These are phyloP conservation scores for Vireo altiloquus DNA, from an alignment of 2,113 vertebrate genomes.

Conservation along the genomic window DNA sequence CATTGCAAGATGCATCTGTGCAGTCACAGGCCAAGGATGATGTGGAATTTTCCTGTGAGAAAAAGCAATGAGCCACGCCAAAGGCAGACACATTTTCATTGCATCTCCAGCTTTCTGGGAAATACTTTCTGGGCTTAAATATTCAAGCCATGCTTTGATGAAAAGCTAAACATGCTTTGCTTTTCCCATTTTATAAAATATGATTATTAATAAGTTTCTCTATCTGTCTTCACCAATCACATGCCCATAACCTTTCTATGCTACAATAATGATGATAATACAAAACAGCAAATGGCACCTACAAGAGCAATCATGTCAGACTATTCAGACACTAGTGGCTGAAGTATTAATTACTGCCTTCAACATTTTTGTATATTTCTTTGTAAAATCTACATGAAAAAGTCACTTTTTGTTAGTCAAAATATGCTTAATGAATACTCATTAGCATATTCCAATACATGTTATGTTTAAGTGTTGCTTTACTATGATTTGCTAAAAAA, in stretches of 20 bases:
- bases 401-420: neutral
- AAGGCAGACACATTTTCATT: neutral
- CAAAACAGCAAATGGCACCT: neutral
- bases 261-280: neutral
- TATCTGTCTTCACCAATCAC: neutral
- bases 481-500: neutral
- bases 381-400: neutral
- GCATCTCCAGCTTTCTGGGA: neutral
- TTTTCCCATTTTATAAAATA: neutral
- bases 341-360: neutral
- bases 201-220: neutral
- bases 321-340: neutral
- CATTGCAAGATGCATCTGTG: neutral
- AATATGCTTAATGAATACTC: neutral
- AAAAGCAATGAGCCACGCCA: neutral
- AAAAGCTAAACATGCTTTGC: neutral
- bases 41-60: neutral
- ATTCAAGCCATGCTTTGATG: neutral
- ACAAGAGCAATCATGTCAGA: neutral
- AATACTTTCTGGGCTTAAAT: neutral
- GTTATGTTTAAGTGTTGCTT: neutral
- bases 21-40: neutral
- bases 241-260: neutral
- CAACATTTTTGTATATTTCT: neutral
- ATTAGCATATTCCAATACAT: neutral